These are phyloP conservation scores for Enteromius unitaeniatus DNA, from an alignment of 2,797 vertebrate genomes.

Conservation along the genomic window DNA sequence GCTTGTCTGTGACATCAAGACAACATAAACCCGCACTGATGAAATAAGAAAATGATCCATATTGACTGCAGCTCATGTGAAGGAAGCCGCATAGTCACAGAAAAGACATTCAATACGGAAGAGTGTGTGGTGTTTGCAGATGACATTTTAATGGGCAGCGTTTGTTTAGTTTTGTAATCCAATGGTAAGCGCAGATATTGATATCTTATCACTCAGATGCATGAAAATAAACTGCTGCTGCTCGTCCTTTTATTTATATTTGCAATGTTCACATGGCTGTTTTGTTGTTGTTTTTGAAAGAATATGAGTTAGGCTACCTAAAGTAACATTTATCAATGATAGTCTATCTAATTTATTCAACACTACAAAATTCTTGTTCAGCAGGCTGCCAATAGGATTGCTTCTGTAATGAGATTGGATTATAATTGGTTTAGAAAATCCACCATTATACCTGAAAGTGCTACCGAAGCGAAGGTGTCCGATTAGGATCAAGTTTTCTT, in stretches of 20 bases:
- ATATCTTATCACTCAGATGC: slow-evolving; percentile 58
- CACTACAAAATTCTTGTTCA: background rate
- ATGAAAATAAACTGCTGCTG: slow-evolving; percentile 42
- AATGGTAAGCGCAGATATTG: slow-evolving; percentile 57
- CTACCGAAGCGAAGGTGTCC: no score
- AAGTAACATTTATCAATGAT: no score
- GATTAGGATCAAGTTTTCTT: no score
- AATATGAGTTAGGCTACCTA: no score
- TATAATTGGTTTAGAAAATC: background rate
- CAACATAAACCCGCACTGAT: background rate
- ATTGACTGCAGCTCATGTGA: background rate
- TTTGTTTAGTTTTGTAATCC: slow-evolving; percentile 58
- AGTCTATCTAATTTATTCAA: background rate
- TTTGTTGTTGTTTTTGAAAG: no score
- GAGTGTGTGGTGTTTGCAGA: slow-evolving; percentile 51
- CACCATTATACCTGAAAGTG: no score
- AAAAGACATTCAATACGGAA: slow-evolving; percentile 16
- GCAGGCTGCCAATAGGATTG: background rate
- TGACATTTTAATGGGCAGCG: slow-evolving; percentile 56
- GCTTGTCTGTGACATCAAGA: background rate
- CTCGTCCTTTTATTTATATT: background rate
- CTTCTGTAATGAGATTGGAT: background rate
- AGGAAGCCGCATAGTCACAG: background rate
- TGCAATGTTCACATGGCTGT: background rate
- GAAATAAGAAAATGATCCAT: background rate